Evolutionary conservation across 2,888 invertebrate genomes (phyloP).

Genomic region (Agrotis segetum): DNA sequence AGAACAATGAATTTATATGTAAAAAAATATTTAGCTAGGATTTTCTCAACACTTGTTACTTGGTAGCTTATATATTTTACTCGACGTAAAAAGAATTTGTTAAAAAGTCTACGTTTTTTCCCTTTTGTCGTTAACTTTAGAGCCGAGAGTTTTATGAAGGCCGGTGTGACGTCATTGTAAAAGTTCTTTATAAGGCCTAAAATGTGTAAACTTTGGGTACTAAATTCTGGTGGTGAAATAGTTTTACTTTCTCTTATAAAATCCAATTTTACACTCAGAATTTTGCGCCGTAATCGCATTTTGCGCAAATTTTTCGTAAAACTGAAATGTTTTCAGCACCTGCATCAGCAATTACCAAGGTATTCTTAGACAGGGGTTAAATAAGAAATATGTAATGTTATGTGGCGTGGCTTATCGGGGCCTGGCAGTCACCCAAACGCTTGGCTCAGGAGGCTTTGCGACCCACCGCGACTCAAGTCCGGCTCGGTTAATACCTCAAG

Average conservation of each 20-base stretch:
- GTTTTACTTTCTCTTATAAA: conserved; percentile 24
- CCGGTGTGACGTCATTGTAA: conserved; percentile 42
- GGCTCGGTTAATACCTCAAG: conserved; percentile 73
- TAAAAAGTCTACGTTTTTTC: conserved; percentile 36
- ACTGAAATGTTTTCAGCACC: conserved; percentile 23
- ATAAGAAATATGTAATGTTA: conserved; percentile 77
- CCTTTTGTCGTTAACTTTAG: conserved; percentile 38
- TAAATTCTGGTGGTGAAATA: conserved; percentile 41
- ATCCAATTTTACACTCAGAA: conserved; percentile 3
- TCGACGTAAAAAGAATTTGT: conserved; percentile 29
- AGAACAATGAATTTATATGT: neutral
- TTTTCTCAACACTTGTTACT: neutral
- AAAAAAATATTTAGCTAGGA: neutral
- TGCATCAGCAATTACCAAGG: conserved; percentile 48
- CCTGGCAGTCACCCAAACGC: conserved; percentile 78
- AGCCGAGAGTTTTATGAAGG: conserved; percentile 41
- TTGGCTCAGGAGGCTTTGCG: conserved; percentile 70
- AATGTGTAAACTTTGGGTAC: conserved; percentile 28
- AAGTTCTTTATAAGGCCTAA: conserved; percentile 39
- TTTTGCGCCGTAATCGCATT: conserved; percentile 9
- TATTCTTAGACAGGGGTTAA: conserved; percentile 64
- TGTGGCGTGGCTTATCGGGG: conserved; percentile 74
- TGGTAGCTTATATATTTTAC: conserved; percentile 8
- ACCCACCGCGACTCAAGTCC: conserved; percentile 76
- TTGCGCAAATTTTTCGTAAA: conserved; percentile 13